Conservation (phyloP, 1,140 invertebrate species). For the Dendroctonus valens region DNA sequence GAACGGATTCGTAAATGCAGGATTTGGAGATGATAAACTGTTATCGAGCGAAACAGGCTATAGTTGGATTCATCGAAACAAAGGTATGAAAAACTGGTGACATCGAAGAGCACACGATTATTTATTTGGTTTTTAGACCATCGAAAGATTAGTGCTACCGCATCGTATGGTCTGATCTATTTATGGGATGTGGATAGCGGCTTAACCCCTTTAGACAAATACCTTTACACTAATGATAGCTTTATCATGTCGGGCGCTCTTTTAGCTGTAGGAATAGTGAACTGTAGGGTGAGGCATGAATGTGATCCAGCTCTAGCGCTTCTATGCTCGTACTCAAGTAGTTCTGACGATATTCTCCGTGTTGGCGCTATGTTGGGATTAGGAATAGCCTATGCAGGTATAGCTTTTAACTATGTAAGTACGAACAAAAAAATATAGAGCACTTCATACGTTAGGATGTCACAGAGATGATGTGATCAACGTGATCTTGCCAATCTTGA, state of each 20-base stretch:
- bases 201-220: slow-evolving; percentile 85
- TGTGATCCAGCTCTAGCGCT: slow-evolving; percentile 84
- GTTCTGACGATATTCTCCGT: slow-evolving; percentile 63
- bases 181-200: slow-evolving; percentile 88
- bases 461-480: slow-evolving; percentile 71
- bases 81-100: slow-evolving; percentile 31
- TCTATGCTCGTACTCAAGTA: slow-evolving; percentile 73
- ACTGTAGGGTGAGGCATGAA: slow-evolving; percentile 80
- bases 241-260: slow-evolving; percentile 73
- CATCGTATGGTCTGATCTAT: slow-evolving; percentile 72
- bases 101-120: neutral
- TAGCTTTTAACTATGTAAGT: neutral
- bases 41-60: slow-evolving; percentile 69
- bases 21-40: slow-evolving; percentile 81
- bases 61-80: slow-evolving; percentile 79
- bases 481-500: slow-evolving; percentile 64
- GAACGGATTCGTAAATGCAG: slow-evolving; percentile 86
- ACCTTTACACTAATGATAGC: slow-evolving; percentile 74
- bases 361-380: slow-evolving; percentile 75
- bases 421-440: neutral
- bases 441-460: slow-evolving; percentile 46
- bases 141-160: slow-evolving; percentile 79
- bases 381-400: slow-evolving; percentile 74
- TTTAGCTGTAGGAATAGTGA: slow-evolving; percentile 82
- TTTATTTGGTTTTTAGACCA: slow-evolving; percentile 40